Percentiles rank a stretch among this genome's conserved stretches.
Evolutionary conservation across 1,140 invertebrate species (phyloP).

Genomic region (Anastatus disparis): DNA sequence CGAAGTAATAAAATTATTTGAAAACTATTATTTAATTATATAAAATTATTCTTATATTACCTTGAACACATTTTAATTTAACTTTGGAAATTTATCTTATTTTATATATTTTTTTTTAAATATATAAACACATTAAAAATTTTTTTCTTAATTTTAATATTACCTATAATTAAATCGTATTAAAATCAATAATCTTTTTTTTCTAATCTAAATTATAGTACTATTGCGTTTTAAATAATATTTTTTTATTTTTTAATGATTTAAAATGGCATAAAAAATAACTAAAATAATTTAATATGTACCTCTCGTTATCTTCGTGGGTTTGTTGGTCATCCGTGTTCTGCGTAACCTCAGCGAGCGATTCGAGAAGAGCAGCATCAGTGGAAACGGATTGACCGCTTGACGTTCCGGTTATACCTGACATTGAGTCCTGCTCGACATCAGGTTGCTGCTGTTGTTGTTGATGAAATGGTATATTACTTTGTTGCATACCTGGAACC

Average conservation of each 20-base stretch:
- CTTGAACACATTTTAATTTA: too few relatives aligned
- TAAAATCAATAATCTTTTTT: too few relatives aligned
- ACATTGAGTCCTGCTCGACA: conserved; percentile 62
- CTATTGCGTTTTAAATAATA: not conserved
- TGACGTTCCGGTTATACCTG: conserved; percentile 45
- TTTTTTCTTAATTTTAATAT: too few relatives aligned
- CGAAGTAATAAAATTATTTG: not conserved
- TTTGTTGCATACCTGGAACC: conserved; percentile 48
- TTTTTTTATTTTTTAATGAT: not conserved
- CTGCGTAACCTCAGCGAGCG: conserved; percentile 64
- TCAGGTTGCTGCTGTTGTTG: conserved; percentile 47
- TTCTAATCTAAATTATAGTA: too few relatives aligned
- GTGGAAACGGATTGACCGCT: conserved; percentile 48
- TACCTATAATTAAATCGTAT: too few relatives aligned
- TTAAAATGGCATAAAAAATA: not conserved
- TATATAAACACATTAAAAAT: too few relatives aligned
- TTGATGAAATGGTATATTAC: conserved; percentile 50
- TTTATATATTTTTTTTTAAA: not conserved
- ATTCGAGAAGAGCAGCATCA: conserved; percentile 62
- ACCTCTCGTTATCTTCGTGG: conserved; percentile 76
- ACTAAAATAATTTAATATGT: too few relatives aligned
- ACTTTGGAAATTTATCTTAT: not conserved
- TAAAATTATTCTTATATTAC: not conserved
- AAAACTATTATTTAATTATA: not conserved
- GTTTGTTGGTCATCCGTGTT: conserved; percentile 63